Conservation (phyloP, 1,140 invertebrate species). For the Brachionus rubens region DNA sequence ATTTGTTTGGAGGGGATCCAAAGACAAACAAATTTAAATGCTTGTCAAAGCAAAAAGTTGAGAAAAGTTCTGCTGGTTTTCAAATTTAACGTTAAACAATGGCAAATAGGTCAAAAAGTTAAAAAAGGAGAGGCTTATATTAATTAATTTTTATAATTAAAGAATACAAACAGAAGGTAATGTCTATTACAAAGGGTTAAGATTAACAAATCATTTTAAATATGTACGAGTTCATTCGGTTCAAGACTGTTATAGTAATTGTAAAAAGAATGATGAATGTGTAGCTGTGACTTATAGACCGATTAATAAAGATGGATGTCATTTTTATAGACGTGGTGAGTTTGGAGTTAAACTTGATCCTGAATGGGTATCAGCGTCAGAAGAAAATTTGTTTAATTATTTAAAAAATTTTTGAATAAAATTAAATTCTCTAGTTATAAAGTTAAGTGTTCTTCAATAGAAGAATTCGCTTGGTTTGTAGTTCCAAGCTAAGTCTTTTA, state of each 20-base stretch:
- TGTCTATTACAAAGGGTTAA: slow-evolving; percentile 9
- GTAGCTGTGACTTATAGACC: not conserved
- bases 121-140: too few relatives aligned
- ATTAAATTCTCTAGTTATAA: not conserved
- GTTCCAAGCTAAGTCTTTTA: too few relatives aligned
- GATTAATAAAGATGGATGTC: slow-evolving; percentile 30
- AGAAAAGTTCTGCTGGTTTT: too few relatives aligned
- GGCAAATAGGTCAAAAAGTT: too few relatives aligned
- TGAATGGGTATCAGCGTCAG: slow-evolving; percentile 11
- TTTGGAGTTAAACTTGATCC: not conserved
- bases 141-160: too few relatives aligned
- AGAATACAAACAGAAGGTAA: not conserved
- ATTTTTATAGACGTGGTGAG: slow-evolving; percentile 7
- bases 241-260: not conserved
- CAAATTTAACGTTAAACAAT: too few relatives aligned
- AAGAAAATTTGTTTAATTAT: not conserved
- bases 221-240: not conserved
- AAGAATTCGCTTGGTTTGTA: slow-evolving; percentile 1
- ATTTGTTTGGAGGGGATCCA: too few relatives aligned
- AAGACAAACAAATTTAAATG: too few relatives aligned
- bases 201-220: slow-evolving; percentile 9
- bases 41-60: too few relatives aligned
- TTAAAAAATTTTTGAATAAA: not conserved
- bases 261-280: not conserved
- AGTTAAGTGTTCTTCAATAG: slow-evolving; percentile 14